phyloP scores from a whole-genome alignment of 2,113 vertebrate species.

The Sylvietta virens region DNA sequence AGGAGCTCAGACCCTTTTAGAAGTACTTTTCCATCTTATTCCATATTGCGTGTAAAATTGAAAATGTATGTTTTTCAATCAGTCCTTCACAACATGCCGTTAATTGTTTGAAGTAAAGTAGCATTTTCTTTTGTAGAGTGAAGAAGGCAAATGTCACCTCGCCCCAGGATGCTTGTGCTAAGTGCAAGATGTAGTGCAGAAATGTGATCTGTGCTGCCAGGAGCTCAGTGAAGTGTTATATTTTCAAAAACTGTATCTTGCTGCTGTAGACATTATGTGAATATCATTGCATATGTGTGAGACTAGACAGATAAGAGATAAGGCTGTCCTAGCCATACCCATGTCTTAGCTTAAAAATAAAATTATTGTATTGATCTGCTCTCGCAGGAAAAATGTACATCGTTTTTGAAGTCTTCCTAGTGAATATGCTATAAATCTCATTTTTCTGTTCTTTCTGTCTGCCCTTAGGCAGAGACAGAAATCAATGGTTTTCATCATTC shows the following conservation, averaged over 20 bases:
- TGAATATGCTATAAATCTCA: neutral
- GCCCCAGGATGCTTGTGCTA: conserved; percentile 33
- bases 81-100: neutral
- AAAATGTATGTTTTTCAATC: neutral
- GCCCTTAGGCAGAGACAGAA: conserved; percentile 42
- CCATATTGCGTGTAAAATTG: neutral
- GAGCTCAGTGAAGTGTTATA: neutral
- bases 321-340: neutral
- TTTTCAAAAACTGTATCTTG: neutral
- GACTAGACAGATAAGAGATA: neutral
- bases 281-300: neutral
- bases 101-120: conserved; percentile 25
- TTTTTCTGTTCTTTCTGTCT: conserved; percentile 38
- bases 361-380: conserved; percentile 42
- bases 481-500: conserved; percentile 41
- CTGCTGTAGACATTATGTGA: neutral
- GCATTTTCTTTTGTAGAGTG: conserved; percentile 21
- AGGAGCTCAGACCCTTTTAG: neutral
- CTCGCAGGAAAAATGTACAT: neutral
- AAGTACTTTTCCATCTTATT: neutral
- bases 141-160: conserved; percentile 40
- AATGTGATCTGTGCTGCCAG: conserved; percentile 12
- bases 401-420: conserved; percentile 6
- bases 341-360: conserved; percentile 14
- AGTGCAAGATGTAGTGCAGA: conserved; percentile 20